A percentile compares a stretch with the other conserved stretches of the same genome.
Conservation (phyloP, 2,113 vertebrate genomes). For the Merops nubicus region DNA sequence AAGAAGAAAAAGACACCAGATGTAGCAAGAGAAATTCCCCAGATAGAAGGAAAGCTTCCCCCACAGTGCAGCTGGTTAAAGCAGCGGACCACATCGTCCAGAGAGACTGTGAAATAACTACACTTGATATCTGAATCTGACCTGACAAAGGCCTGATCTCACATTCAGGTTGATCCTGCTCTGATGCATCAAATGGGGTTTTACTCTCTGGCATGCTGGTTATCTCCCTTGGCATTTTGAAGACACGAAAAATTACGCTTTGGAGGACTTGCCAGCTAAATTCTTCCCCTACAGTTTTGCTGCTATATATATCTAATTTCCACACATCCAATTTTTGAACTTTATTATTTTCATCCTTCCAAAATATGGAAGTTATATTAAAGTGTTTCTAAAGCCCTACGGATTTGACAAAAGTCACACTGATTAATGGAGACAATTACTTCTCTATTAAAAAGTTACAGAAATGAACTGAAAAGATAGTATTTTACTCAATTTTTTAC, state of each 20-base stretch:
- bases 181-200: neutral
- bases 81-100: neutral
- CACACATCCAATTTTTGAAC: neutral
- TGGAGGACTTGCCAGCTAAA: neutral
- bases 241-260: neutral
- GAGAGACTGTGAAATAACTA: neutral
- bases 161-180: neutral
- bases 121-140: neutral
- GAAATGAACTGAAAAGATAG: neutral
- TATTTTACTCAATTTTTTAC: neutral
- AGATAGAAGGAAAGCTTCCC: neutral
- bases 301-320: neutral
- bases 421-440: conserved; percentile 31
- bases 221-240: neutral
- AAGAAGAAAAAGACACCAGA: neutral
- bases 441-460: neutral
- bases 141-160: neutral
- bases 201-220: neutral
- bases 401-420: conserved; percentile 25
- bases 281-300: neutral
- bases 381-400: neutral
- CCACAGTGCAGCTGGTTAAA: neutral
- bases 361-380: neutral
- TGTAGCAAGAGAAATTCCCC: neutral
- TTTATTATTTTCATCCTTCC: neutral